These are phyloP conservation scores for Cyprinodon diabolis DNA, from an alignment of 2,797 vertebrate species.

Conservation along the genomic window DNA sequence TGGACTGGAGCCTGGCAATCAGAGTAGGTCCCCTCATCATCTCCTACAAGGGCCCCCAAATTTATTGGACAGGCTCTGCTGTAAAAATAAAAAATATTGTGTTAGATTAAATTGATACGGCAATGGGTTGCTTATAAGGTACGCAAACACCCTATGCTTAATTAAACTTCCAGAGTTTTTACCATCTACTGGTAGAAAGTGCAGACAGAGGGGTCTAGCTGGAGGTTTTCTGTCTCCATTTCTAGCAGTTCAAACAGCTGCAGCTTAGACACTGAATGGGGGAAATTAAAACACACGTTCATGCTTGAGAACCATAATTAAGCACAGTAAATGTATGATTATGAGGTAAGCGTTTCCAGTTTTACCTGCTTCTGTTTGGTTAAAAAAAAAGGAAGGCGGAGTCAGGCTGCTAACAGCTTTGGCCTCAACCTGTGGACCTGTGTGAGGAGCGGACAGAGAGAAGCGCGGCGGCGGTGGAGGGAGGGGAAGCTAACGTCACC, in stretches of 20 bases:
- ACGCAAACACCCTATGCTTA: not conserved
- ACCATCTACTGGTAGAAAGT: not conserved
- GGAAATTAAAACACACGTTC: not conserved
- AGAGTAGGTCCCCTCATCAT: not conserved
- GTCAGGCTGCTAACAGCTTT: slow-evolving; percentile 47
- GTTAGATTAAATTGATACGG: not conserved
- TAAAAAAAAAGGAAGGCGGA: slow-evolving; percentile 55
- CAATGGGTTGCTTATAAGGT: not conserved
- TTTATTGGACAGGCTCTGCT: not conserved
- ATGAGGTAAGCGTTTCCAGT: slow-evolving; percentile 1
- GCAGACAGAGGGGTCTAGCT: not conserved
- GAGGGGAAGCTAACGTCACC: slow-evolving; percentile 60
- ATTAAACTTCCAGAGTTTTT: not conserved
- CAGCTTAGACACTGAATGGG: not conserved
- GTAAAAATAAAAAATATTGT: not conserved
- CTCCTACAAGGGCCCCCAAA: not conserved
- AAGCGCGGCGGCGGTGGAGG: slow-evolving; percentile 12
- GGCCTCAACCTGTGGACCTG: slow-evolving; percentile 76
- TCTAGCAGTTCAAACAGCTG: not conserved
- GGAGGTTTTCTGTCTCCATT: not conserved
- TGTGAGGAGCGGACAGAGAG: slow-evolving; percentile 42
- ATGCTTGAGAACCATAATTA: slow-evolving; percentile 11
- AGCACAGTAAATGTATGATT: not conserved
- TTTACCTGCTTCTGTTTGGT: slow-evolving; percentile 54
- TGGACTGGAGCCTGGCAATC: not conserved